phyloP scores from a whole-genome alignment of 2,797 vertebrate species.

The Podarcis lilfordi region DNA sequence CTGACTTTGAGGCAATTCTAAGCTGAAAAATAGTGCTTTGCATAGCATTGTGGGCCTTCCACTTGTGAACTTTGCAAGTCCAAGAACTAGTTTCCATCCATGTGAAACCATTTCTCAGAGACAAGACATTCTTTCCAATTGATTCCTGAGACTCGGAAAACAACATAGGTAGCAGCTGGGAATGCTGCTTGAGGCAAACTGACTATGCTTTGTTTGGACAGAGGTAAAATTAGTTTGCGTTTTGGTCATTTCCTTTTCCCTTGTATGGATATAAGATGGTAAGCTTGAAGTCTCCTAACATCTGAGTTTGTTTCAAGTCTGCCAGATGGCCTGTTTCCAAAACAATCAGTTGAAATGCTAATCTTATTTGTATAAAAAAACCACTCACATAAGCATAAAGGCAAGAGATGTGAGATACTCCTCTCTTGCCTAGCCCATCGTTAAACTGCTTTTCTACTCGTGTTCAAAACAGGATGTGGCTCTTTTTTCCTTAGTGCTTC shows the following conservation, averaged over 20 bases:
- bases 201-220: neutral
- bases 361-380: neutral
- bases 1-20: neutral
- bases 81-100: neutral
- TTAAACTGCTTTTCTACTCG: neutral
- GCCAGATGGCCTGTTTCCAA: neutral
- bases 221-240: neutral
- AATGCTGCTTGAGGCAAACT: neutral
- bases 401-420: neutral
- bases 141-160: neutral
- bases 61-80: neutral
- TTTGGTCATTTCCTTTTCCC: constrained; percentile 26
- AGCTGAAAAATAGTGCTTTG: neutral
- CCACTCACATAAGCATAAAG: neutral
- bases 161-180: neutral
- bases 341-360: neutral
- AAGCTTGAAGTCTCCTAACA: neutral
- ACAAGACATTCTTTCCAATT: neutral
- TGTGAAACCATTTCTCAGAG: neutral
- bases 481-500: neutral
- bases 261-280: neutral
- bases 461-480: neutral
- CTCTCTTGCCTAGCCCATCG: neutral
- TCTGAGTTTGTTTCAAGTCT: neutral
- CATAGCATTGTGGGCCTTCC: neutral